These are phyloP conservation scores for Sinocyclocheilus anophthalmus DNA, from an alignment of 2,113 vertebrate genomes.

Conservation along the genomic window DNA sequence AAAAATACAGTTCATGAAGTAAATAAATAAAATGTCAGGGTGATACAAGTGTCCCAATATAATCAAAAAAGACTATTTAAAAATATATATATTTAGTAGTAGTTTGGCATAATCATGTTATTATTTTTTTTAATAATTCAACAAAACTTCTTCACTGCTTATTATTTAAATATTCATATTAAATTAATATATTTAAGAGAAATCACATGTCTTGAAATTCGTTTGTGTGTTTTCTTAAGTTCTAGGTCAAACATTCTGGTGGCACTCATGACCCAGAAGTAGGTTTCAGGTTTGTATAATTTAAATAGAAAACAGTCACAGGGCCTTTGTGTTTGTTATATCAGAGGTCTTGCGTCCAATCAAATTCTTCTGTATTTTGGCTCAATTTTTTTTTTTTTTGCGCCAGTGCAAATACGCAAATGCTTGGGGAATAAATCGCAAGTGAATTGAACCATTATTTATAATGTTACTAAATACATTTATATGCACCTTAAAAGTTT, in stretches of 20 bases:
- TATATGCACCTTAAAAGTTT: too few relatives aligned
- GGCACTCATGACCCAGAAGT: not conserved
- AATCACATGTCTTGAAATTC: not conserved
- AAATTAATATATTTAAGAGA: too few relatives aligned
- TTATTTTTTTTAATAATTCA: not conserved
- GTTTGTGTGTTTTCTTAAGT: not conserved
- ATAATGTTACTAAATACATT: too few relatives aligned
- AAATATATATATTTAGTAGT: not conserved
- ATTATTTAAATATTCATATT: too few relatives aligned
- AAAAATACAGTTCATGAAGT: not conserved
- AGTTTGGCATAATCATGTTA: not conserved
- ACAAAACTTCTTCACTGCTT: too few relatives aligned
- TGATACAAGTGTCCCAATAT: not conserved
- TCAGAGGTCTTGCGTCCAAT: not conserved
- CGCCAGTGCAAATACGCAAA: not conserved
- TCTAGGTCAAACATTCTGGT: not conserved
- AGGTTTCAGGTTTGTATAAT: not conserved
- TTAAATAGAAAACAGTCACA: too few relatives aligned
- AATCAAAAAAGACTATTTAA: not conserved
- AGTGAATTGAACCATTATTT: too few relatives aligned
- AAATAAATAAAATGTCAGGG: not conserved
- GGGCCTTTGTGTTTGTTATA: too few relatives aligned
- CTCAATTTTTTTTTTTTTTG: too few relatives aligned
- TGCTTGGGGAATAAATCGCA: not conserved
- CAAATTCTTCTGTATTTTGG: not conserved